These are phyloP conservation scores for Drosophila paranaensis DNA, from an alignment of 2,888 invertebrate genomes.

Conservation along the genomic window DNA sequence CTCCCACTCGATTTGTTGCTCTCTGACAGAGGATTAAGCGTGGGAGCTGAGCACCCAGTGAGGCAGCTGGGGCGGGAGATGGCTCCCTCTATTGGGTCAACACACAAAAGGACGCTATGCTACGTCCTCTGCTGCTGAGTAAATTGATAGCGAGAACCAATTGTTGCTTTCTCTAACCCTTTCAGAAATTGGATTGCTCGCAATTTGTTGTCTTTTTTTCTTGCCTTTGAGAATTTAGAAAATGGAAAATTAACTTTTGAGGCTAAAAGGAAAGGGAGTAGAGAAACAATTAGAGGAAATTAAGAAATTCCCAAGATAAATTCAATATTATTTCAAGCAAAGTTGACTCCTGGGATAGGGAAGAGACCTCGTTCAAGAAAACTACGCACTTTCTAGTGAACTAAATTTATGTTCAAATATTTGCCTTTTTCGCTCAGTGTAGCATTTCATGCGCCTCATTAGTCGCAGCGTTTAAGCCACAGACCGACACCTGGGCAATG, in stretches of 20 bases:
- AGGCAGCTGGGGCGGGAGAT: background rate
- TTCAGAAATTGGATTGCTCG: conserved; percentile 54
- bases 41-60: background rate
- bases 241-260: conserved; percentile 23
- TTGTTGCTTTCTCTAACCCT: conserved; percentile 51
- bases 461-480: conserved; percentile 26
- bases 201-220: conserved; percentile 53
- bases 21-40: conserved; percentile 16
- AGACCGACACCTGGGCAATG: conserved; percentile 29
- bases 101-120: conserved; percentile 52
- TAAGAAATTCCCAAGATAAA: background rate
- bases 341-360: background rate
- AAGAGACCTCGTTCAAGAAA: background rate
- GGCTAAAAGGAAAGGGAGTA: background rate
- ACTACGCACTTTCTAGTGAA: background rate
- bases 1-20: conserved; percentile 42
- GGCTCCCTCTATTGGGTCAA: conserved; percentile 7
- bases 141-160: conserved; percentile 61
- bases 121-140: conserved; percentile 9
- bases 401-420: background rate
- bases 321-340: conserved; percentile 1
- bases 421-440: conserved; percentile 3
- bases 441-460: conserved; percentile 36
- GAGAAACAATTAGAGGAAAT: background rate
- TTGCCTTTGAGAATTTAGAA: conserved; percentile 6